phyloP scores from a whole-genome alignment of 2,888 invertebrate genomes.

The Pomacea canaliculata region DNA sequence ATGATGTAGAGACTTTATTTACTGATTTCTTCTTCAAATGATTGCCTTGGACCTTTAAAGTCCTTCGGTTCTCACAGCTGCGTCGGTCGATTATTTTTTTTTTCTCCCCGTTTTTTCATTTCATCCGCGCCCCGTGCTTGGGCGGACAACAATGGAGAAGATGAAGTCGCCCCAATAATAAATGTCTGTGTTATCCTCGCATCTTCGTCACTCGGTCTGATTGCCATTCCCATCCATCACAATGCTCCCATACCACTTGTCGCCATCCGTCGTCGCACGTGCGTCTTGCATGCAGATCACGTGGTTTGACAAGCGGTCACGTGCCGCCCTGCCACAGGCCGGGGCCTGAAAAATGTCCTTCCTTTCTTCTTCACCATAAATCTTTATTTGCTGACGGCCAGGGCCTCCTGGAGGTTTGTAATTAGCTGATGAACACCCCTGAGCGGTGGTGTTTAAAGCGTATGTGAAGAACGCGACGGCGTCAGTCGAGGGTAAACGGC shows the following conservation, averaged over 20 bases:
- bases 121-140: too few relatives aligned
- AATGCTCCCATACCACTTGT: conserved; percentile 18
- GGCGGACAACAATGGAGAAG: too few relatives aligned
- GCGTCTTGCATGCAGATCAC: conserved; percentile 5
- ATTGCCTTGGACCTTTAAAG: too few relatives aligned
- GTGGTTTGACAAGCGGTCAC: conserved; percentile 3
- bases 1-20: too few relatives aligned
- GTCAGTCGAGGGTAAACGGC: too few relatives aligned
- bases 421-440: conserved; percentile 11
- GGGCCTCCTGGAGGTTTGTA: not conserved
- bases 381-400: not conserved
- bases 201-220: not conserved
- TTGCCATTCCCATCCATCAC: conserved; percentile 16
- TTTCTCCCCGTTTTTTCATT: too few relatives aligned
- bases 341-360: not conserved
- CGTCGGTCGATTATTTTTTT: too few relatives aligned
- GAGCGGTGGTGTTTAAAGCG: not conserved
- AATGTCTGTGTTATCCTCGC: too few relatives aligned
- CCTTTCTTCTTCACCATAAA: conserved; percentile 4
- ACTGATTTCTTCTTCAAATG: too few relatives aligned
- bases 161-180: too few relatives aligned
- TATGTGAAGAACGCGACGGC: not conserved
- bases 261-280: conserved; percentile 21
- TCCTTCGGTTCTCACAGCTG: too few relatives aligned
- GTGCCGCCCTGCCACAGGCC: conserved; percentile 4